A percentile compares a stretch with the other conserved stretches of the same genome.
Conservation (phyloP, 2,113 vertebrate species). For the Nesoenas mayeri region DNA sequence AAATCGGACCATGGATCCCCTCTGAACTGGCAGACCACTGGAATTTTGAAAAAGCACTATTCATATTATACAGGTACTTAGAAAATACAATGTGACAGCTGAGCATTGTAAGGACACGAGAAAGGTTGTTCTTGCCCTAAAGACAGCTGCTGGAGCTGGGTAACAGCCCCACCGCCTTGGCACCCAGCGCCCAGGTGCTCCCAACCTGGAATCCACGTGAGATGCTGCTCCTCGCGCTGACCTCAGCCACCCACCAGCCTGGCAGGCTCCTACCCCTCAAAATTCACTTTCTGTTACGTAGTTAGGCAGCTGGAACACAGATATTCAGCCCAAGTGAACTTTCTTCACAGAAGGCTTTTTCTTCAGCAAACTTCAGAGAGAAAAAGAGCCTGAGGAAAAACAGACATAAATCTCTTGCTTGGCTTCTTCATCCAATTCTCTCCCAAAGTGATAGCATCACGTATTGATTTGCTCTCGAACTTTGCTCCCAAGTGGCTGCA, state of each 20-base stretch:
- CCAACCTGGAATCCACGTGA: fast-evolving
- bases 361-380: not conserved
- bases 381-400: not conserved
- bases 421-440: not conserved
- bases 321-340: not conserved
- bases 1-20: not conserved
- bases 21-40: not conserved
- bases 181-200: not conserved
- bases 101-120: not conserved
- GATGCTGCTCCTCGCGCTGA: not conserved
- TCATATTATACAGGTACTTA: not conserved
- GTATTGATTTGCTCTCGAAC: not conserved
- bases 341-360: not conserved
- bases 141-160: not conserved
- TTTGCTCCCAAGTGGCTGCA: not conserved
- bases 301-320: not conserved
- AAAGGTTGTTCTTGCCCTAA: not conserved
- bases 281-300: not conserved
- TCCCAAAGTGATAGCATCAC: not conserved
- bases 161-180: not conserved
- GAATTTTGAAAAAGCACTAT: not conserved
- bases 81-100: fast-evolving
- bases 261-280: not conserved
- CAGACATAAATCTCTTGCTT: not conserved
- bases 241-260: not conserved